These are phyloP conservation scores for Ploceus nigricollis DNA, from an alignment of 2,113 vertebrate genomes.

Conservation along the genomic window DNA sequence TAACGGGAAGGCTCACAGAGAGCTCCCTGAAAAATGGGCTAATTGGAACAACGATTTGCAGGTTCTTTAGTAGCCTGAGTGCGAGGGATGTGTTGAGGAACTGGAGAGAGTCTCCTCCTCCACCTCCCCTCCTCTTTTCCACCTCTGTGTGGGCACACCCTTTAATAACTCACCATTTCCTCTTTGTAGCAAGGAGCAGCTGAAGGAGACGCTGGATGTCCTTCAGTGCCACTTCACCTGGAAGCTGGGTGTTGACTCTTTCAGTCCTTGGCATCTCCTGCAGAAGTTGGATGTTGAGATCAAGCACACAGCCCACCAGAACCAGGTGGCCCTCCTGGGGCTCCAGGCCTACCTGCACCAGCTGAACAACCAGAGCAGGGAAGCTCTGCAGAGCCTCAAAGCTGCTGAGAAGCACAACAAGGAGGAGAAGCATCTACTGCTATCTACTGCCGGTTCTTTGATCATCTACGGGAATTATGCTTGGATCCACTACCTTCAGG, in stretches of 20 bases:
- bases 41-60: not conserved
- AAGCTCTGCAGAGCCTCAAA: not conserved
- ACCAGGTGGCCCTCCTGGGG: not conserved
- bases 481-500: not conserved
- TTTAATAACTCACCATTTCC: not conserved
- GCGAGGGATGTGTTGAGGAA: not conserved
- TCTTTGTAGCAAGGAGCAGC: not conserved
- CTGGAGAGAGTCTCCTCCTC: not conserved
- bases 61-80: not conserved
- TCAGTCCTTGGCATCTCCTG: rapidly evolving
- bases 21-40: not conserved
- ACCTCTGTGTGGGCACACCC: not conserved
- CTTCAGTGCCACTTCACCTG: not conserved
- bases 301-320: not conserved
- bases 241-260: rapidly evolving
- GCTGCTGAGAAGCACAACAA: not conserved
- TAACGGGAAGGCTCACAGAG: not conserved
- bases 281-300: not conserved
- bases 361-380: not conserved
- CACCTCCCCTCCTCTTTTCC: not conserved
- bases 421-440: rapidly evolving
- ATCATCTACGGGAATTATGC: not conserved
- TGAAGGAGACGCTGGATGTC: not conserved
- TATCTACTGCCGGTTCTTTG: not conserved
- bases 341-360: not conserved